Evolutionary conservation across 2,113 vertebrate genomes (phyloP).

Genomic region (Heterochromis multidens): DNA sequence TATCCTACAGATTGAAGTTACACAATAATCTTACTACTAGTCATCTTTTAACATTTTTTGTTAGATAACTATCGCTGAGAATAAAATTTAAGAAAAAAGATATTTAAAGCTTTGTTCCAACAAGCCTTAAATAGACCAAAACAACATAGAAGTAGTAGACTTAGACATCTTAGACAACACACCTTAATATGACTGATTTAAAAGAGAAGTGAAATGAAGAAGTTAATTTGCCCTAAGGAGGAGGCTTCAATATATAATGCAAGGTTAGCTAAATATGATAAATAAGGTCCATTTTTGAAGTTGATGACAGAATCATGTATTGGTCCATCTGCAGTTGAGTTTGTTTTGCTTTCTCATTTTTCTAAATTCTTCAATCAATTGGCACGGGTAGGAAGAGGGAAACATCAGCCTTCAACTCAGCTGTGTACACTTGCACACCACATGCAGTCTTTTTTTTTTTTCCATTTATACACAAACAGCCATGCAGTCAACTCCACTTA

Average conservation of each 20-base stretch:
- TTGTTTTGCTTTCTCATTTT: constrained; percentile 16
- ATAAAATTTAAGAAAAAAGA: background rate
- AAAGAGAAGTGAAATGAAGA: background rate
- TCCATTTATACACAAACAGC: background rate
- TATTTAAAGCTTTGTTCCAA: background rate
- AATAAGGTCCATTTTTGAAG: background rate
- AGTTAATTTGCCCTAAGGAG: background rate
- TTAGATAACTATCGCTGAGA: background rate
- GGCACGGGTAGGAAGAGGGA: background rate
- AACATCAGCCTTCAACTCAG: constrained; percentile 17
- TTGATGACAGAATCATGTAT: background rate
- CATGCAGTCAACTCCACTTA: background rate
- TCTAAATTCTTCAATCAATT: background rate
- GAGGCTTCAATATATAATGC: background rate
- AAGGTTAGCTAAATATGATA: background rate
- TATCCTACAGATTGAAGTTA: background rate
- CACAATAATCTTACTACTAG: background rate
- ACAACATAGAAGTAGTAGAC: background rate
- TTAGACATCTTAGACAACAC: background rate
- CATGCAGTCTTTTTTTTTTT: background rate
- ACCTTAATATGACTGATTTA: background rate
- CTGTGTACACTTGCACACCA: constrained; percentile 51
- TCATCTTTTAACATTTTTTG: background rate
- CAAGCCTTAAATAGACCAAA: background rate
- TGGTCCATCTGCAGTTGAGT: constrained; percentile 17